phyloP scores from a whole-genome alignment of 2,888 invertebrate species.

The Terebella lapidaria region DNA sequence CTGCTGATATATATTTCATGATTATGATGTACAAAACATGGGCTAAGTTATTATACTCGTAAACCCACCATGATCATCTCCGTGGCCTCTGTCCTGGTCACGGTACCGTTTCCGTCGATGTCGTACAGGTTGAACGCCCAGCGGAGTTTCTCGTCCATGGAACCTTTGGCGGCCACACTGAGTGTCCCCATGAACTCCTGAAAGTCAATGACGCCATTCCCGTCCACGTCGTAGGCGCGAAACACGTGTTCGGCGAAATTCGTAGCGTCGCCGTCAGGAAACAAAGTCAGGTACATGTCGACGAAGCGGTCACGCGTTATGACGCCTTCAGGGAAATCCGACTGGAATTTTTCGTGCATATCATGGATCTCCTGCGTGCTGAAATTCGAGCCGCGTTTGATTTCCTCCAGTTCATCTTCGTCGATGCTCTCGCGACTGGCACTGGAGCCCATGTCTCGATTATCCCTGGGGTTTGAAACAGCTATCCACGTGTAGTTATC shows the following conservation, averaged over 20 bases:
- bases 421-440: not conserved
- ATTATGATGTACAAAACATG: too few species aligned
- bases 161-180: constrained; percentile 14
- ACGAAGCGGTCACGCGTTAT: constrained; percentile 10
- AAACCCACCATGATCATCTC: constrained; percentile 15
- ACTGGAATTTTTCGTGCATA: constrained; percentile 12
- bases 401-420: not conserved
- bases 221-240: constrained; percentile 15
- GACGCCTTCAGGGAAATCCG: constrained; percentile 14
- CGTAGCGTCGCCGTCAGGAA: constrained; percentile 3
- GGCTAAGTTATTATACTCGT: too few species aligned
- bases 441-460: not conserved
- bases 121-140: constrained; percentile 20
- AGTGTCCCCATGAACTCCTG: constrained; percentile 18
- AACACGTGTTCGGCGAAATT: not conserved
- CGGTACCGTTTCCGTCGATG: constrained; percentile 13
- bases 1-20: too few species aligned
- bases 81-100: constrained; percentile 7
- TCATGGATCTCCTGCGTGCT: constrained; percentile 12
- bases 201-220: constrained; percentile 19
- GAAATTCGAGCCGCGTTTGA: constrained; percentile 7
- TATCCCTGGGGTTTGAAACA: too few species aligned
- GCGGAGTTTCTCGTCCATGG: constrained; percentile 12
- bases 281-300: constrained; percentile 14
- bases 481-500: too few species aligned